Conservation (phyloP, 2,797 vertebrate species). For the Hozukius guyotensis region DNA sequence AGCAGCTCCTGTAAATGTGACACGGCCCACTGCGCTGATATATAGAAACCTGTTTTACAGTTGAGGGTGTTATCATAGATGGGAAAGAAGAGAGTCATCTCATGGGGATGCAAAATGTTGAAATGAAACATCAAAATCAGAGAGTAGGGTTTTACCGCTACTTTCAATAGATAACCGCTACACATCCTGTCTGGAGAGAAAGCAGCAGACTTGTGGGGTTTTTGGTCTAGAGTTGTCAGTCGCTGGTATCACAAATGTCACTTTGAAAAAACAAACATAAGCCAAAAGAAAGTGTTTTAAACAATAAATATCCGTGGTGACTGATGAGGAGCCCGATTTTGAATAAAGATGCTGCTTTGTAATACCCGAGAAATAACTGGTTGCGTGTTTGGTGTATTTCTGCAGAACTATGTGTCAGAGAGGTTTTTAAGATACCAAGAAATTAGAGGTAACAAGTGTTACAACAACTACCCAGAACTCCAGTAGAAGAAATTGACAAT, state of each 20-base stretch:
- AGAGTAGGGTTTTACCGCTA: slow-evolving; percentile 76
- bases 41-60: slow-evolving; percentile 40
- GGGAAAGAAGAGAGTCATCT: slow-evolving; percentile 49
- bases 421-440: slow-evolving; percentile 12
- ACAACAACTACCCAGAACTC: slow-evolving; percentile 24
- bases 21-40: neutral
- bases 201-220: slow-evolving; percentile 76
- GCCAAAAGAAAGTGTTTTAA: neutral
- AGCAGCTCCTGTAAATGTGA: slow-evolving; percentile 11
- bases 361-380: neutral
- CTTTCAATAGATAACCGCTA: slow-evolving; percentile 82
- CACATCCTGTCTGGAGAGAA: slow-evolving; percentile 83
- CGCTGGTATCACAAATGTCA: slow-evolving; percentile 57
- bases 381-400: neutral
- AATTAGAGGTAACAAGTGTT: neutral
- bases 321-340: neutral
- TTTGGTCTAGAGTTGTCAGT: slow-evolving; percentile 76
- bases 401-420: neutral
- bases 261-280: slow-evolving; percentile 51
- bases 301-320: neutral
- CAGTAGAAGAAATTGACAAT: slow-evolving; percentile 58
- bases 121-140: slow-evolving; percentile 78
- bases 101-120: slow-evolving; percentile 69
- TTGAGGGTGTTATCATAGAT: slow-evolving; percentile 25
- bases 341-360: neutral